A percentile compares a stretch with the other conserved stretches of the same genome.
phyloP scores from a whole-genome alignment of 2,797 vertebrate genomes.

The Lagodon rhomboides region DNA sequence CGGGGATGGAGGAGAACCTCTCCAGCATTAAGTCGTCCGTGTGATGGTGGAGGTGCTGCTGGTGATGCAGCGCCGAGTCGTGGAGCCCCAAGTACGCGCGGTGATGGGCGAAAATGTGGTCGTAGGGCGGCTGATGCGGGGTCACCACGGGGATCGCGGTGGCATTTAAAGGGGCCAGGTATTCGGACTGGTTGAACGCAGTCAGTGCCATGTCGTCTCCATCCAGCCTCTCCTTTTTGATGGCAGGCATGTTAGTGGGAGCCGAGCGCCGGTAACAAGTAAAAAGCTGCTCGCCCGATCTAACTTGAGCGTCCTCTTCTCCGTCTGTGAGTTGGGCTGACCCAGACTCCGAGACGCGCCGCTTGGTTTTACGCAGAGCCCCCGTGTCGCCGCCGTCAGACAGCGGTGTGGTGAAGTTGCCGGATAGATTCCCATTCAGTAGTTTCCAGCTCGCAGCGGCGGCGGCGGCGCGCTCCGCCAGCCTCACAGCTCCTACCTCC shows the following conservation, averaged over 20 bases:
- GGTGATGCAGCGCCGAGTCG: constrained; percentile 88
- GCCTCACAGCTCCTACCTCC: constrained; percentile 86
- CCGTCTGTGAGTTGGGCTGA: constrained; percentile 80
- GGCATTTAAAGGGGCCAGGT: constrained; percentile 93
- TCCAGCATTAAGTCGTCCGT: constrained; percentile 94
- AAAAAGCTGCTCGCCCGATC: constrained; percentile 80
- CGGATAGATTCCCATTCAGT: constrained; percentile 87
- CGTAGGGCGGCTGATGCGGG: constrained; percentile 92
- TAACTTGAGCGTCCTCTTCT: constrained; percentile 84
- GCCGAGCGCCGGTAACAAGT: constrained; percentile 84
- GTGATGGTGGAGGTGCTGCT: constrained; percentile 89
- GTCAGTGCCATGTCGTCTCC: constrained; percentile 95
- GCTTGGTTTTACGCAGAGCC: constrained; percentile 85
- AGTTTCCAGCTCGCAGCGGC: constrained; percentile 80
- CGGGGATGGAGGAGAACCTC: constrained; percentile 93
- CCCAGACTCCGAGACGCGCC: constrained; percentile 85
- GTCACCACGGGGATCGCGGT: constrained; percentile 91
- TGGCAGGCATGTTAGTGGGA: constrained; percentile 93
- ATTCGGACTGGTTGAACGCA: constrained; percentile 93
- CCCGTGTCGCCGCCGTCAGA: constrained; percentile 84
- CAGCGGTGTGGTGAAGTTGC: constrained; percentile 84
- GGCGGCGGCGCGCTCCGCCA: constrained; percentile 77
- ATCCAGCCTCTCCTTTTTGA: constrained; percentile 96
- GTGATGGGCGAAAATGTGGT: constrained; percentile 92
- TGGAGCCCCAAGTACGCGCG: constrained; percentile 92